Evolutionary conservation across 2,113 vertebrate genomes (phyloP).

Genomic region (Pelmatolapia mariae): DNA sequence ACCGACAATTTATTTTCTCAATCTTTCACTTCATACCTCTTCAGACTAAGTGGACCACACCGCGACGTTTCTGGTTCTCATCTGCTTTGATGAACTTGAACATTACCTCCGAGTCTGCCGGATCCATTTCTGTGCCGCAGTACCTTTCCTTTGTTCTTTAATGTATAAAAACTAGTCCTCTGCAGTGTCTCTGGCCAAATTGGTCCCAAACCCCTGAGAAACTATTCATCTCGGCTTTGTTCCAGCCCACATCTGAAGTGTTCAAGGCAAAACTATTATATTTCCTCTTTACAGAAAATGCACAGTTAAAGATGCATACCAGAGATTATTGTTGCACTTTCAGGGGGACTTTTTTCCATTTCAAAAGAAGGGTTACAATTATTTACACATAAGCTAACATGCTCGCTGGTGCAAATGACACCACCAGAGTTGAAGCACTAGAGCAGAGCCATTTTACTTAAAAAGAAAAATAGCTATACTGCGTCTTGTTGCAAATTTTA

Average conservation of each 20-base stretch:
- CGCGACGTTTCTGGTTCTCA: conserved; percentile 29
- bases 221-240: neutral
- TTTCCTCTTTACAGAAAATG: neutral
- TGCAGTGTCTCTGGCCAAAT: neutral
- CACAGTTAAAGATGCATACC: neutral
- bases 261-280: neutral
- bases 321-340: neutral
- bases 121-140: neutral
- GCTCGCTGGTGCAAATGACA: neutral
- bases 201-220: neutral
- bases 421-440: neutral
- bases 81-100: conserved; percentile 27
- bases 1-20: neutral
- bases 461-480: neutral
- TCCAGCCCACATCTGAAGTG: neutral
- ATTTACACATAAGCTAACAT: neutral
- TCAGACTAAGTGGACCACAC: conserved; percentile 1
- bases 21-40: neutral
- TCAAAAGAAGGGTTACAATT: neutral
- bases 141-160: conserved; percentile 10
- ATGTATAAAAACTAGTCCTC: neutral
- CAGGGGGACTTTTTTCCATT: neutral
- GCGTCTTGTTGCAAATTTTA: neutral
- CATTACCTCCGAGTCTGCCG: neutral
- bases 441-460: neutral